Percentiles rank a stretch among this genome's conserved stretches.
phyloP scores from a whole-genome alignment of 2,797 vertebrate species.

The Fringilla coelebs region DNA sequence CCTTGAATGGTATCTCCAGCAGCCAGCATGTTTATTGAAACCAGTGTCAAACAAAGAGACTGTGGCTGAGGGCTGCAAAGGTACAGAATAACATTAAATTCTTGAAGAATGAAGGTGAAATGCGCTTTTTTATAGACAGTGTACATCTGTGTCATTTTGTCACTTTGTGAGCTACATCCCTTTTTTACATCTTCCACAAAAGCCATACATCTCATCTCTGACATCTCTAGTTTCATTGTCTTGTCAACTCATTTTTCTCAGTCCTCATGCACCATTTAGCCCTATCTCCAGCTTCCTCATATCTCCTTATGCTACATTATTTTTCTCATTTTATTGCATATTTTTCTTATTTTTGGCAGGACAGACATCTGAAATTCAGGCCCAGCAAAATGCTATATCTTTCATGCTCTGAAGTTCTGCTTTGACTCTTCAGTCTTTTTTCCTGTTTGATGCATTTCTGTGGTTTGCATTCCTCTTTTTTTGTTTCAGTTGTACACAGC shows the following conservation, averaged over 20 bases:
- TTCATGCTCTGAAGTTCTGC: neutral
- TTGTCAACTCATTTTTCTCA: constrained; percentile 46
- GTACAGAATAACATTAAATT: neutral
- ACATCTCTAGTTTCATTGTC: neutral
- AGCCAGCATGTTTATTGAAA: constrained; percentile 7
- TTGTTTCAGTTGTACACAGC: neutral
- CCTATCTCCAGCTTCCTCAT: neutral
- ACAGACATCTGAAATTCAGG: neutral
- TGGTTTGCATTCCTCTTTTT: neutral
- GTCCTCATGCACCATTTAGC: neutral
- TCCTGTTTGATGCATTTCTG: neutral
- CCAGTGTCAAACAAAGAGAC: neutral
- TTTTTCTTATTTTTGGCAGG: neutral
- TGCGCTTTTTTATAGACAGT: neutral
- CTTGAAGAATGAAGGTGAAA: neutral
- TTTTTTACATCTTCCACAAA: neutral
- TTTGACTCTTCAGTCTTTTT: neutral
- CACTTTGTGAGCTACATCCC: neutral
- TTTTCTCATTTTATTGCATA: neutral
- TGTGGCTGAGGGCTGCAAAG: neutral
- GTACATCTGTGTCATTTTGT: constrained; percentile 20
- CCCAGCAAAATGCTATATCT: neutral
- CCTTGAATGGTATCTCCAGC: constrained; percentile 5
- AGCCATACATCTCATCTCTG: neutral
- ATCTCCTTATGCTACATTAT: neutral